Evolutionary conservation across 92 coral and sea anemone species (phyloP).

Genomic region (Zoanthus sansibaricus): DNA sequence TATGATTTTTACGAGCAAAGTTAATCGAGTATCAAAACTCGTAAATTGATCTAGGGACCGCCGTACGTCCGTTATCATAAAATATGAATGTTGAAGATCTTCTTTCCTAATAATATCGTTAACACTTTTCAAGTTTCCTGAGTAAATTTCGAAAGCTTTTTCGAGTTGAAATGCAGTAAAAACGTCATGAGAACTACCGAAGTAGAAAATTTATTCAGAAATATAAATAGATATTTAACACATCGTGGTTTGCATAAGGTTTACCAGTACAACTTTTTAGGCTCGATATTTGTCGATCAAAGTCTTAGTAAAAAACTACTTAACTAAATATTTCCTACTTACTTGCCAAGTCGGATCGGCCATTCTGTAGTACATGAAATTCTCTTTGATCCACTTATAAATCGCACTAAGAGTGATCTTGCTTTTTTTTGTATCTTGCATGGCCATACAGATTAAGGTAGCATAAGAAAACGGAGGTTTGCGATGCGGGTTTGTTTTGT

Average conservation of each 20-base stretch:
- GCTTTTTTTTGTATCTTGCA: slow-evolving; percentile 95
- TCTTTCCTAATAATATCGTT: not conserved
- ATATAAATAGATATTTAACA: slow-evolving; percentile 16
- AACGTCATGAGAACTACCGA: slow-evolving; percentile 36
- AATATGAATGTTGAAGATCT: slow-evolving; percentile 26
- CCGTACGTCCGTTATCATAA: slow-evolving; percentile 4
- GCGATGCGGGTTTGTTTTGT: slow-evolving; percentile 88
- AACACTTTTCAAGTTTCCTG: slow-evolving; percentile 27
- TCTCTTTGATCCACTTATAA: slow-evolving; percentile 98
- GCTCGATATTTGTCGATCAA: slow-evolving; percentile 16
- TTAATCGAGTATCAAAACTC: slow-evolving; percentile 32
- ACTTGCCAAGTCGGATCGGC: slow-evolving; percentile 99
- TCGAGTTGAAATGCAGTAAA: not conserved
- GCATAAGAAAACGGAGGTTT: slow-evolving; percentile 99
- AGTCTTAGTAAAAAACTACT: not conserved
- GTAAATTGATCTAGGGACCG: slow-evolving; percentile 29
- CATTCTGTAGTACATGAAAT: slow-evolving; percentile 88
- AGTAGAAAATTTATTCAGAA: slow-evolving; percentile 44
- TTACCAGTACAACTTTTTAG: not conserved
- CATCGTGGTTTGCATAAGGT: slow-evolving; percentile 14
- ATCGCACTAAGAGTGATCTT: slow-evolving; percentile 98
- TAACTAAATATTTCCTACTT: slow-evolving; percentile 9
- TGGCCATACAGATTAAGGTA: slow-evolving; percentile 98
- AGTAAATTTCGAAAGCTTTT: slow-evolving; percentile 5
- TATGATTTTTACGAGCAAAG: slow-evolving; percentile 30